Evolutionary conservation across 2,113 vertebrate species (phyloP).

Genomic region (Steatornis caripensis): DNA sequence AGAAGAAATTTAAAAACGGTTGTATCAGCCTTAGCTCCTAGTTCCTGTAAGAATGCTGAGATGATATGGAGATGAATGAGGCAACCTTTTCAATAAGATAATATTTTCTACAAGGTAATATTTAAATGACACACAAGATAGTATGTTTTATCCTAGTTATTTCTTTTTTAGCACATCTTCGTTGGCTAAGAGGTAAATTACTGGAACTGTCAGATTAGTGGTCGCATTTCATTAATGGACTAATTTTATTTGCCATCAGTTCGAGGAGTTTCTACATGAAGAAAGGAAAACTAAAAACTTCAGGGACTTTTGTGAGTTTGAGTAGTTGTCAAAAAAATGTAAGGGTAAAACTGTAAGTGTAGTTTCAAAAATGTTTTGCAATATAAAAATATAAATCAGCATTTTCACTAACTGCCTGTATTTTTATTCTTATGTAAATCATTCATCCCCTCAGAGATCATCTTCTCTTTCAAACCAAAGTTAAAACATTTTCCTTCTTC

Average conservation of each 20-base stretch:
- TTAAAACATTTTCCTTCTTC: not conserved
- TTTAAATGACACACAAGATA: slow-evolving; percentile 20
- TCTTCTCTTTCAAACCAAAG: not conserved
- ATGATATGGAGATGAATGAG: not conserved
- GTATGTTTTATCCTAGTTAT: slow-evolving; percentile 21
- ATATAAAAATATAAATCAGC: not conserved
- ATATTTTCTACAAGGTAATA: not conserved
- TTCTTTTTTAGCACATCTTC: slow-evolving; percentile 19
- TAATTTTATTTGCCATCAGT: slow-evolving; percentile 13
- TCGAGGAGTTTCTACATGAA: not conserved
- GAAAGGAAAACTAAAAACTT: not conserved
- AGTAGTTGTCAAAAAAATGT: not conserved
- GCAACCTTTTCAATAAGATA: slow-evolving; percentile 4
- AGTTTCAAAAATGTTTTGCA: not conserved
- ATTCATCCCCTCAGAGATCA: not conserved
- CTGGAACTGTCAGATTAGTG: slow-evolving; percentile 8
- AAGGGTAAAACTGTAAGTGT: not conserved
- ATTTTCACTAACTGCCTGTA: not conserved
- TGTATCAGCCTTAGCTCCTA: not conserved
- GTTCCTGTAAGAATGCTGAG: not conserved
- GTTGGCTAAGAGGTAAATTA: slow-evolving; percentile 10
- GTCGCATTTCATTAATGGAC: not conserved
- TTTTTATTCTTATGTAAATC: not conserved
- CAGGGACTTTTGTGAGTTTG: not conserved
- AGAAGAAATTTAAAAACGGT: not conserved